Base-by-base conservation (phyloP, 2,888 invertebrate genomes). In the Cheilosia scutellata region DNA sequence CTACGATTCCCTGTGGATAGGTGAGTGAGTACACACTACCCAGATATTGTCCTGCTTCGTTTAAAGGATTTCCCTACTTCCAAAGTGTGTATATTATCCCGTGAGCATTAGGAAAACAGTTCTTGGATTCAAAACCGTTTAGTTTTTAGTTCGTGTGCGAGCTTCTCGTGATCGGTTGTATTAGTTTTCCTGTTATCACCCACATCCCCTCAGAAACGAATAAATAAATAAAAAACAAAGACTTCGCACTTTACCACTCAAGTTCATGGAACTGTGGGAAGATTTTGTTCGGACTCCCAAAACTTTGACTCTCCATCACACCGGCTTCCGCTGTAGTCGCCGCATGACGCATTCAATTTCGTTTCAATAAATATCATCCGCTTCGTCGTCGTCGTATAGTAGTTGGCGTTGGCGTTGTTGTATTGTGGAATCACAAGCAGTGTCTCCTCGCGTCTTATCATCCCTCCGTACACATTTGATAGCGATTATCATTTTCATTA, bases 251-350 rank as follows among this genome's bases (percentile, higher is more conserved):
- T 11, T 37, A 65, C 55, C 72, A 83, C 72, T 86, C 82, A 76
- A 86, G 79, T 86, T 86, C 68, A 80, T 86, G 76, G 76, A 76
- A 82, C 76, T 86, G 86, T 86, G 86, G 86, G 86, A 86, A 86
- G 5, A 77, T 75, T 82, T 82, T 80, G 11, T 55, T 76, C 49
- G 76, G 80, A 13, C 68, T 53, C 65, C 82, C 53, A 42, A 86
- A 86, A 72, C 29, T 60, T 76, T 70, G 71, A 66, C 37, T 65
- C 40, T 37, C 29, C 25, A 76, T 63, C 60, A 53, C 27, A 63
- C 72, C 60, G 62, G 82, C 70, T 86, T 86, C 86, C 86, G 86
- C 62, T 60, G 66, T 42, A 47, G 40, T 72, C 70, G 68, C 68
- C 76, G 55, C 29, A 71, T 86, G 86, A 86, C 82, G 76, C 82